phyloP scores from a whole-genome alignment of 92 coral and sea anemone species.

The Muricea muricata region DNA sequence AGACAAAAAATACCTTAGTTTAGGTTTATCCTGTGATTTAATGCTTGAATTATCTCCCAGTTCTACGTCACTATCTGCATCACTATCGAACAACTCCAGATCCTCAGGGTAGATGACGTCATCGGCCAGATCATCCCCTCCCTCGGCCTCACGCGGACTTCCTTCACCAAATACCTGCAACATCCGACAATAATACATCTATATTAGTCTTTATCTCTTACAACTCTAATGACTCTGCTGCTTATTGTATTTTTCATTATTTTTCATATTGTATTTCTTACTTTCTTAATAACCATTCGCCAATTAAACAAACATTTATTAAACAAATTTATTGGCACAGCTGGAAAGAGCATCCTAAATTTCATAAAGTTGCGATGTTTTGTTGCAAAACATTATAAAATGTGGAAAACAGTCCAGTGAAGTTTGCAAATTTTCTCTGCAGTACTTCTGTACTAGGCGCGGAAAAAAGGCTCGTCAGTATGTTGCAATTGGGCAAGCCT shows the following conservation, averaged over 20 bases:
- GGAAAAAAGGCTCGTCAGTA: too few relatives aligned
- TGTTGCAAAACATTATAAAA: too few relatives aligned
- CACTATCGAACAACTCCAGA: conserved; percentile 85
- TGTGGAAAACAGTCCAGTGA: too few relatives aligned
- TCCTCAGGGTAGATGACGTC: conserved; percentile 87
- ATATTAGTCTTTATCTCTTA: too few relatives aligned
- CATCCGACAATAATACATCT: not conserved
- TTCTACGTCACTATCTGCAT: conserved; percentile 75
- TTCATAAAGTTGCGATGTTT: too few relatives aligned
- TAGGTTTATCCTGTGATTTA: conserved; percentile 94
- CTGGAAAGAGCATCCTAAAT: too few relatives aligned
- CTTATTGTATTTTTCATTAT: conserved; percentile 36
- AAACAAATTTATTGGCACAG: too few relatives aligned
- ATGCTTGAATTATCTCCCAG: conserved; percentile 89
- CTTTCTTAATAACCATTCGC: too few relatives aligned
- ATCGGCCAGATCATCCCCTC: conserved; percentile 61
- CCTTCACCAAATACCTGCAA: conserved; percentile 78
- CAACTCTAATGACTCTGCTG: conserved; percentile 6
- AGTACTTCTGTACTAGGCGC: too few relatives aligned
- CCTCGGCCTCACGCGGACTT: conserved; percentile 94
- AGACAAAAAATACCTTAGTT: conserved; percentile 86
- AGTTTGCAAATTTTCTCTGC: too few relatives aligned
- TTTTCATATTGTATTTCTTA: conserved; percentile 4
- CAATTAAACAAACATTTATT: too few relatives aligned
- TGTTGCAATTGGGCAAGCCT: too few relatives aligned